Evolutionary conservation across 1,140 invertebrate genomes (phyloP), one percentile per base, ranked within the genome.

Genomic region (Phymorhynchus buccinoides): DNA sequence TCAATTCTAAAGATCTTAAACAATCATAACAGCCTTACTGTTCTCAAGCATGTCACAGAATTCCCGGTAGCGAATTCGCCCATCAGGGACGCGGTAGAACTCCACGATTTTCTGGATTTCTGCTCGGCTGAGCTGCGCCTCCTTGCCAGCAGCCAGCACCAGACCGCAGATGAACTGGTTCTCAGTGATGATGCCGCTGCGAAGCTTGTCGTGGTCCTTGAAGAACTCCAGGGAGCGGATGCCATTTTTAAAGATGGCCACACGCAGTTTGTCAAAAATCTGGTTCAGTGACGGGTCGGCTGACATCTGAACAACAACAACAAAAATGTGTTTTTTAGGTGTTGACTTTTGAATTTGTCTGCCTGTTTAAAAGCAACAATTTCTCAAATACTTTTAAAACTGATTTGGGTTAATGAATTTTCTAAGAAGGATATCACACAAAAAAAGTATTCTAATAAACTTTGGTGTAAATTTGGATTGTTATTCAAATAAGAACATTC

Each of bases 11-110:
- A 30, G 22, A 27, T 16, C 62, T 66, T 27, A 9, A 66, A 4
- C 7, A 71, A 52, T 27, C 30, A n/a, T n/a, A n/a, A n/a, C 62
- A 66, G 37, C 62, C 86, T 88, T 85, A 93, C 93, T 92, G 91
- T 94, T 93, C 88, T 94, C 93, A 88, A 94, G 90, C 75, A 90
- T 90, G 81, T 93, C 91, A 89, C 91, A 91, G 86, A 94, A 94
- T 82, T 93, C 92, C 79, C 91, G 91, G 87, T 93, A 94, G 71
- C 90, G 85, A 2, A 93, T 91, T 52, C 92, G 83, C 6, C 92
- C 93, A 89, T 93, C 92, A 62, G 89, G 85, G 22, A 88, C 88
- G 71, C 90, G 89, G 88, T 92, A 93, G 84, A 90, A 93, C 75
- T 94, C 92, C 14, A 90, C 90, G 32, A 93, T 87, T 85, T 93